phyloP scores from a whole-genome alignment of 1,140 invertebrate species.

The Meloidogyne hapla region DNA sequence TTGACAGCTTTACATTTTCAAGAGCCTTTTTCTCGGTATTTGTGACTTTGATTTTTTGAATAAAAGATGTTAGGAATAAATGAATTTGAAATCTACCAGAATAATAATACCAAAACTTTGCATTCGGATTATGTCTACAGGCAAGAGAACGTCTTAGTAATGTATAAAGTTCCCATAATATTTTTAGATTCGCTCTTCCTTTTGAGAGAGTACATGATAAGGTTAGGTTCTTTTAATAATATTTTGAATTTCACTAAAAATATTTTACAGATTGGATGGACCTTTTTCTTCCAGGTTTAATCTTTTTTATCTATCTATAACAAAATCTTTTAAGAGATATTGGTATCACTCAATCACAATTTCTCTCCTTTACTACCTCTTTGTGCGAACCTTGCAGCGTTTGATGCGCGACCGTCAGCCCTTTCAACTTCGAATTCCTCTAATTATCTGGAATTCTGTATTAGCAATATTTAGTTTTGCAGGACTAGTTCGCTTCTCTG shows the following conservation, averaged over 20 bases:
- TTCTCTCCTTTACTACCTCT: constrained; percentile 57
- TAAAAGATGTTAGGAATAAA: constrained; percentile 35
- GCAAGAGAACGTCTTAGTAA: constrained; percentile 40
- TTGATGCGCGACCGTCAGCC: constrained; percentile 84
- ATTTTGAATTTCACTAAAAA: constrained; percentile 3
- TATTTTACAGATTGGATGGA: background rate
- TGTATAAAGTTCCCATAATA: background rate
- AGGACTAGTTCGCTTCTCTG: constrained; percentile 75
- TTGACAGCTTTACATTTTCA: background rate
- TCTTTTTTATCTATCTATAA: constrained; percentile 55
- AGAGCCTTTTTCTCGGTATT: background rate
- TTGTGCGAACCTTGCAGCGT: constrained; percentile 69
- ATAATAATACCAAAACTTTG: constrained; percentile 46
- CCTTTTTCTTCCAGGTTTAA: constrained; percentile 47
- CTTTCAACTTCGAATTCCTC: constrained; percentile 79
- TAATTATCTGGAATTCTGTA: constrained; percentile 86
- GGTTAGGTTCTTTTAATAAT: background rate
- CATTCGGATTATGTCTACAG: constrained; percentile 53
- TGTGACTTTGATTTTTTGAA: background rate
- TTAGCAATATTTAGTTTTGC: constrained; percentile 81
- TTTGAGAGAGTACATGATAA: constrained; percentile 4
- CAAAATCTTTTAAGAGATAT: constrained; percentile 45
- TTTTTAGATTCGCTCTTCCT: constrained; percentile 40
- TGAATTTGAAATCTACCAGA: constrained; percentile 54
- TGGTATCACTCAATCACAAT: constrained; percentile 62